These are phyloP conservation scores for Neomicropteryx cornuta DNA, from an alignment of 1,140 invertebrate genomes.

Conservation along the genomic window DNA sequence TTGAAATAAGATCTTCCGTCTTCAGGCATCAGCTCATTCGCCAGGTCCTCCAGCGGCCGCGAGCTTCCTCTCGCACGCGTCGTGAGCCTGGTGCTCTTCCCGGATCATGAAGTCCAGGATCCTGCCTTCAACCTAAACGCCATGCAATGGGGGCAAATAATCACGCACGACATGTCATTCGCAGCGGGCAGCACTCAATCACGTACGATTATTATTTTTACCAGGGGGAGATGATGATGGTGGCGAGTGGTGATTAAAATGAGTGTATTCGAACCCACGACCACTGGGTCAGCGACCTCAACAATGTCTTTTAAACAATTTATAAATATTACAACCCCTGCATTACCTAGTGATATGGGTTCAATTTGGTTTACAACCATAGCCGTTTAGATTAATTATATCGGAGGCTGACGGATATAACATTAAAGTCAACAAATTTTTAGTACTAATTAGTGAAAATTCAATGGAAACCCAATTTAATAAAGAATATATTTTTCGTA, in stretches of 20 bases:
- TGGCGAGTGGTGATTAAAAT: background rate
- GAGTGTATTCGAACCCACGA: no score
- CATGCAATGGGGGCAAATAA: slow-evolving; percentile 82
- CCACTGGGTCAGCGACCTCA: background rate
- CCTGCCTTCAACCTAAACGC: slow-evolving; percentile 60
- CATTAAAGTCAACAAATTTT: no score
- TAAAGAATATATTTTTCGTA: no score
- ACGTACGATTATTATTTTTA: slow-evolving; percentile 44
- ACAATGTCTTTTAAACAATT: background rate
- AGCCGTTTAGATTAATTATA: no score
- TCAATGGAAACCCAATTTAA: no score
- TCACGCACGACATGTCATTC: slow-evolving; percentile 78
- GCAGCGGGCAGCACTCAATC: slow-evolving; percentile 60
- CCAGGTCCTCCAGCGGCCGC: slow-evolving; percentile 44
- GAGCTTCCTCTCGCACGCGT: slow-evolving; percentile 58
- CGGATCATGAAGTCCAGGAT: slow-evolving; percentile 54
- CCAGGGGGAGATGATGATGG: background rate
- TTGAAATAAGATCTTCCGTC: no score
- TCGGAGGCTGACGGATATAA: no score
- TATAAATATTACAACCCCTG: no score
- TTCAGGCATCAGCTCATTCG: slow-evolving; percentile 53
- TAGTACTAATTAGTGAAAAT: no score
- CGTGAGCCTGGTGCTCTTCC: slow-evolving; percentile 58
- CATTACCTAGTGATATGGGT: no score
- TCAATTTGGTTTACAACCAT: no score